Base-by-base conservation (phyloP, 30 jellyfish, hydroid and myxozoan species). In the Turritopsis dohrnii region DNA sequence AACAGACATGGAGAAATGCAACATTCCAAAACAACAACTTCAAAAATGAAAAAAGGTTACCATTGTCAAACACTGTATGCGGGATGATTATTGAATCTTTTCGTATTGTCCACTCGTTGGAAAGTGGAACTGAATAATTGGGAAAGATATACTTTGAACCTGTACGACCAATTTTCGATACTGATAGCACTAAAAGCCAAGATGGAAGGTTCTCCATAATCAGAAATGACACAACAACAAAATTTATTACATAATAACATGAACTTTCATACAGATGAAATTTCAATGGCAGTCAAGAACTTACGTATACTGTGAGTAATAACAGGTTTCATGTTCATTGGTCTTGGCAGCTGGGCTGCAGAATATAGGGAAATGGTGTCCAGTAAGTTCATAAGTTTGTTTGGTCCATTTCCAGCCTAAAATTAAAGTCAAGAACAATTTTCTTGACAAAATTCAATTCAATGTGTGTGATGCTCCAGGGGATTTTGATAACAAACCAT, bases 41-140 rank as follows among this genome's bases (percentile, higher is more conserved):
- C n/a, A n/a, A n/a, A n/a, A n/a, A n/a, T n/a, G n/a, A n/a, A n/a
- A n/a, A n/a, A n/a, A 41, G 5, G 60, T 41, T 69, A 69, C 97
- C 97, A 52, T 86, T 76, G 22, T 88, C 76, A 80, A 92, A 92
- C 53, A 88, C 75, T 21, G 72, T 71, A 18, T 79, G 88, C 18
- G 97, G 97, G 29, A 92, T 71, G 25, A 82, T 80, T 19, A 92
- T 88, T 16, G 89, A 80, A 83, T 92, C 97, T 84, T 89, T 69
- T 82, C 91, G 88, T 1, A 91, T 88, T 25, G 96, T 83, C 97
- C 97, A 92, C 52, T 54, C 91, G 72, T 88, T 87, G 19, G 88
- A 85, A 20, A 29, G 29, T 1, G 97, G 92, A 75, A 84, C 52
- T 16, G 92, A 28, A 60, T 84, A 87, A 79, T 87, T 88, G 25